These are phyloP conservation scores for Leucophenga montana DNA, from an alignment of 2,888 invertebrate genomes.

Conservation along the genomic window DNA sequence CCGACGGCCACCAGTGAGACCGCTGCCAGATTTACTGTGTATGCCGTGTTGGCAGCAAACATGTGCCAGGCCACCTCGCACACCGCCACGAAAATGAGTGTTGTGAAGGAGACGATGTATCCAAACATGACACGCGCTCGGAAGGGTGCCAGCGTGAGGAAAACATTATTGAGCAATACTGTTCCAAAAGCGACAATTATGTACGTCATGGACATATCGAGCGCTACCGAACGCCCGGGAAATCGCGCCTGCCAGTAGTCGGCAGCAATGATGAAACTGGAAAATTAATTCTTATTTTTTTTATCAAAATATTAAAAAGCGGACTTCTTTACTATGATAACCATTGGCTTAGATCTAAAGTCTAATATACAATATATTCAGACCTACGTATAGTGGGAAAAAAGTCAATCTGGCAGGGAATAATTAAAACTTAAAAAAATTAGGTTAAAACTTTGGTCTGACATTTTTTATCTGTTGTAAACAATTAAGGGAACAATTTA, in stretches of 20 bases:
- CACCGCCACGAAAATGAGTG: constrained; percentile 86
- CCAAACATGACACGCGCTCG: constrained; percentile 91
- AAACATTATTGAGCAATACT: constrained; percentile 87
- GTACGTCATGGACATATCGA: constrained; percentile 94
- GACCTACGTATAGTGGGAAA: not conserved
- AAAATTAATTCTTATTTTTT: not conserved
- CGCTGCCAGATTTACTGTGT: constrained; percentile 86
- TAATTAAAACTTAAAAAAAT: too few species aligned
- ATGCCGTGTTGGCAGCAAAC: constrained; percentile 85
- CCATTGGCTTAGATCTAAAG: too few species aligned
- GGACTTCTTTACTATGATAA: too few species aligned
- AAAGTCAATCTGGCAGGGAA: too few species aligned
- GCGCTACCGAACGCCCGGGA: constrained; percentile 88
- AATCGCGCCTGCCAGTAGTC: constrained; percentile 92
- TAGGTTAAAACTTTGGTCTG: too few species aligned
- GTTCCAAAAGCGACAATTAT: constrained; percentile 92
- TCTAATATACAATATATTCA: too few species aligned
- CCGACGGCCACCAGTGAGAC: constrained; percentile 90
- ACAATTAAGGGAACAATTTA: too few species aligned
- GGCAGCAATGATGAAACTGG: constrained; percentile 92
- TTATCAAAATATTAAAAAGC: not conserved
- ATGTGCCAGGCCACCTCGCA: constrained; percentile 91
- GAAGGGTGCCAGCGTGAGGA: constrained; percentile 86
- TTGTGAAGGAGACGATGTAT: constrained; percentile 86
- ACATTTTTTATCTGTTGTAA: too few species aligned